These are phyloP conservation scores for Thysanoteuthis rhombus DNA, from an alignment of 2,888 invertebrate genomes.

Conservation along the genomic window DNA sequence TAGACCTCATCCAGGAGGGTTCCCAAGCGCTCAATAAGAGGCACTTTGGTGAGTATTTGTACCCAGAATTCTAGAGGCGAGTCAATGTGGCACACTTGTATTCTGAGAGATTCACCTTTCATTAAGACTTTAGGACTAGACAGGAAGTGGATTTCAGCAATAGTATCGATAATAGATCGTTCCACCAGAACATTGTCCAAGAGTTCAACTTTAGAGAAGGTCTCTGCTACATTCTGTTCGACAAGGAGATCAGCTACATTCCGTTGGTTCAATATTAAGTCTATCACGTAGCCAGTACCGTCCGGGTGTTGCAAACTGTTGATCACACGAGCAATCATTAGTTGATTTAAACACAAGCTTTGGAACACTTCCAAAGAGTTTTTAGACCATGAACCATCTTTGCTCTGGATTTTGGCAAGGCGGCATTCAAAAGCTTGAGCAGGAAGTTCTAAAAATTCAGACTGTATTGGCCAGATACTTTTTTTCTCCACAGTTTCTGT, in stretches of 20 bases:
- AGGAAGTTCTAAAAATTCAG: conserved; percentile 52
- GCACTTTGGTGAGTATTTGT: neutral
- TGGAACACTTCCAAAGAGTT: conserved; percentile 16
- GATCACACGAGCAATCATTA: conserved; percentile 13
- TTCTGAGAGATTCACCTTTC: neutral
- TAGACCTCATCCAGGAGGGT: neutral
- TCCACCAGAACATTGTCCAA: conserved; percentile 1
- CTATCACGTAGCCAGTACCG: conserved; percentile 20
- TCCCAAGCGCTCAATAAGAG: neutral
- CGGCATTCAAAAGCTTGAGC: conserved; percentile 56
- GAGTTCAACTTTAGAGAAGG: conserved; percentile 14
- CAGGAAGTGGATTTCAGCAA: neutral
- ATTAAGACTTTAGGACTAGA: neutral
- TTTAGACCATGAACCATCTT: conserved; percentile 15
- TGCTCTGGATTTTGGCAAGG: conserved; percentile 42
- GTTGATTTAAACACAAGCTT: neutral
- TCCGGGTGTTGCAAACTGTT: neutral
- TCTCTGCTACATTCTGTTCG: neutral
- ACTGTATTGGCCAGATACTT: conserved; percentile 51
- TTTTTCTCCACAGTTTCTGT: conserved; percentile 47
- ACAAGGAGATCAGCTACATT: conserved; percentile 19
- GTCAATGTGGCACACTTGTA: neutral
- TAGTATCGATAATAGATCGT: neutral
- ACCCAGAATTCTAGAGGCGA: conserved; percentile 13
- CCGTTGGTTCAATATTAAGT: neutral